These are phyloP conservation scores for Pachypeltis micranthus DNA, from an alignment of 1,140 invertebrate genomes.

Conservation along the genomic window DNA sequence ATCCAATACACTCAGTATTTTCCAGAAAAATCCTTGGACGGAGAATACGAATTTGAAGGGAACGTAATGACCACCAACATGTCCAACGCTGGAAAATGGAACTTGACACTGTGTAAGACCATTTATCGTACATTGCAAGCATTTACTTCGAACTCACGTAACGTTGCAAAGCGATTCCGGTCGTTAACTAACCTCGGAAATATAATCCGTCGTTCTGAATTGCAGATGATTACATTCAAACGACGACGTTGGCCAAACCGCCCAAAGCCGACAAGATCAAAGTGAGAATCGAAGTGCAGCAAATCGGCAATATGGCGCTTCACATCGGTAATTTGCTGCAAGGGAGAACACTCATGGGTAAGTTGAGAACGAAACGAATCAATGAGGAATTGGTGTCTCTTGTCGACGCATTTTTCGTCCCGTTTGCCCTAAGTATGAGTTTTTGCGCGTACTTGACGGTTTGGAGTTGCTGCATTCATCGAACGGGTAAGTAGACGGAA, in stretches of 20 bases:
- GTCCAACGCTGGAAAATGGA: conserved; percentile 53
- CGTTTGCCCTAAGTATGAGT: too few species aligned
- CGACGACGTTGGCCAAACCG: conserved; percentile 51
- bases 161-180: too few species aligned
- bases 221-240: conserved; percentile 42
- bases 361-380: conserved; percentile 18
- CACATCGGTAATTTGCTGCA: conserved; percentile 59
- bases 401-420: too few species aligned
- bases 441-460: too few species aligned
- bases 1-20: conserved; percentile 67
- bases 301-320: conserved; percentile 57
- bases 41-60: conserved; percentile 53
- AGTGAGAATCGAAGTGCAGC: conserved; percentile 56
- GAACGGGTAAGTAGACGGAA: too few species aligned
- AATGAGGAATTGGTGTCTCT: too few species aligned
- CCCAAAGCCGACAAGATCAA: conserved; percentile 38
- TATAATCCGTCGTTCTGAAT: too few species aligned
- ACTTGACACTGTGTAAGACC: conserved; percentile 56
- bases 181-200: too few species aligned
- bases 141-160: too few species aligned
- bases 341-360: conserved; percentile 51
- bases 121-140: too few species aligned
- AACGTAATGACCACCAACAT: conserved; percentile 44
- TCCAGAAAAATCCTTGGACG: conserved; percentile 58
- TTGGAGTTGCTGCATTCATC: too few species aligned